phyloP scores from a whole-genome alignment of 2,113 vertebrate genomes.

The rabbit (Oryctolagus cuniculus) region mOryCun1.1 NC_091436.1:37950501-37951000 shows the following conservation, averaged over 20 bases:
- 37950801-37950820: too few species aligned
- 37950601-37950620: background rate
- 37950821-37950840: too few species aligned
- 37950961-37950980: too few species aligned
- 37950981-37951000: too few species aligned
- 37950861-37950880: too few species aligned
- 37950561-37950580: constrained; percentile 2
- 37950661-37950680: background rate
- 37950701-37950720: background rate
- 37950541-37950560: background rate
- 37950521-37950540: background rate
- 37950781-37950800: background rate
- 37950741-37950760: background rate
- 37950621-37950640: background rate
- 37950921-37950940: too few species aligned
- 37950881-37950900: too few species aligned
- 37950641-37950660: background rate
- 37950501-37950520: background rate
- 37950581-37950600: constrained; percentile 29
- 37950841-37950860: too few species aligned
- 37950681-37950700: background rate
- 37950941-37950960: too few species aligned
- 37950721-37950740: background rate
- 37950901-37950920: too few species aligned
- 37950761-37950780: constrained; percentile 4